These are phyloP conservation scores for Drosophila nr. perissopoda DNA, from an alignment of 2,888 invertebrate genomes.

Conservation along the genomic window DNA sequence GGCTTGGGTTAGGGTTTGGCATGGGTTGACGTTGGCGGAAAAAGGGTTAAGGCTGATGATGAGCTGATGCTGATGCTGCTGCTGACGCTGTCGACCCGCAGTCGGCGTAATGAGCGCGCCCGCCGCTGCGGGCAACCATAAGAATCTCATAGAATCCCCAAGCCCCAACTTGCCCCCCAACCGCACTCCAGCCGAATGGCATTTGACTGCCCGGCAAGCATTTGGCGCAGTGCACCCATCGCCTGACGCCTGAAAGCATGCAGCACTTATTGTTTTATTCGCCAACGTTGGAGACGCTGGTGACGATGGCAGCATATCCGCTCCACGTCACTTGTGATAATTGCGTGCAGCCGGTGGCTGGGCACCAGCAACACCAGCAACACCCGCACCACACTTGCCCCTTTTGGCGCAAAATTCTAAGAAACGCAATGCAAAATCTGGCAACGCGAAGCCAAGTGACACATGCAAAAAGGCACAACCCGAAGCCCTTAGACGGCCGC, in stretches of 20 bases:
- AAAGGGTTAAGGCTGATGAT: constrained; percentile 73
- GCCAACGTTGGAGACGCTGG: constrained; percentile 48
- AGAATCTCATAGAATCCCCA: constrained; percentile 49
- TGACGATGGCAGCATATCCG: constrained; percentile 73
- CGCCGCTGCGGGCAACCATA: constrained; percentile 77
- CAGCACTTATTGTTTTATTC: constrained; percentile 78
- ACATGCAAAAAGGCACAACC: constrained; percentile 54
- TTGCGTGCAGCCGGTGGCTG: constrained; percentile 72
- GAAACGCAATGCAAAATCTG: constrained; percentile 67
- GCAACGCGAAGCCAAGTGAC: constrained; percentile 55
- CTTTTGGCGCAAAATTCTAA: constrained; percentile 51
- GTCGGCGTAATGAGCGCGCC: constrained; percentile 73
- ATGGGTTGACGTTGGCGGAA: constrained; percentile 38
- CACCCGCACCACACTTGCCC: constrained; percentile 2
- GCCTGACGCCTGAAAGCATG: constrained; percentile 72
- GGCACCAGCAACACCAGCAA: neutral
- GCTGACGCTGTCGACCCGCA: constrained; percentile 56
- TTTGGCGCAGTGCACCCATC: constrained; percentile 69
- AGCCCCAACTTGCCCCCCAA: neutral
- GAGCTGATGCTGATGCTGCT: constrained; percentile 38
- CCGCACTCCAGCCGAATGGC: constrained; percentile 21
- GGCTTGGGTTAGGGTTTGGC: neutral
- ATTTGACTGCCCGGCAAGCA: constrained; percentile 64
- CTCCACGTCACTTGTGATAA: constrained; percentile 80
- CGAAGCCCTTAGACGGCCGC: constrained; percentile 47